Base-by-base conservation (phyloP, 2,113 vertebrate species). In the Haemorhous mexicanus region DNA sequence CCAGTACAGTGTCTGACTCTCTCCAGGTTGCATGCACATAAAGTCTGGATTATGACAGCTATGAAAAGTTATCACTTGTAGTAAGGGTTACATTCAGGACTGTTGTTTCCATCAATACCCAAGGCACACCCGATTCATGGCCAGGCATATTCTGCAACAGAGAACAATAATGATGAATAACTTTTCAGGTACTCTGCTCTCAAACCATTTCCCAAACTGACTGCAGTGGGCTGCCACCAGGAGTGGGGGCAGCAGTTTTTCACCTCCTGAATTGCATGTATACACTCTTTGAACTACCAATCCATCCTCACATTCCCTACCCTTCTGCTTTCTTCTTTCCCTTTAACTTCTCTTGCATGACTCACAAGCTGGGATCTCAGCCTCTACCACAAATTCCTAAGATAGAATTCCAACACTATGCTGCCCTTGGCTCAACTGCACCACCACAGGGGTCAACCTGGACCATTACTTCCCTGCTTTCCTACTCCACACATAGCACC, bases 41-140 rank as follows among this genome's bases (percentile, higher is more conserved):
- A 67, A 91, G 74, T 91, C 81, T 90, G 56, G 78, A 72, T 49
- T 75, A 89, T 46, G 72, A 90, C 59, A 87, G 47, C 72, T 94
- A 87, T 23, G 52, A 53, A 30, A 39, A 28, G 74, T 55, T 96
- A 88, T 72, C 30, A 22, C 23, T 90, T 63, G 63, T 70, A 83
- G 75, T 69, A 90, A 90, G 56, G 61, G 27, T 63, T 70, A 23
- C 17, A 74, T 20, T 41, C 46, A 26, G 13, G 56, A 58, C 16
- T 55, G 81, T 13, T 86, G 64, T 79, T 87, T 63, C 93, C 86
- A 96, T 97, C 97, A 97, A 84, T 97, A 83, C 22, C 88, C 90
- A 39, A 94, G 94, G 94, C 98, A 98, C 68, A 98, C 98, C 58
- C 82, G 72, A 87, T 98, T 94, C 97, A 98, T 98, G 80, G 97